Evolutionary conservation across 2,888 invertebrate species (phyloP).

Genomic region (Pasiphila rectangulata): DNA sequence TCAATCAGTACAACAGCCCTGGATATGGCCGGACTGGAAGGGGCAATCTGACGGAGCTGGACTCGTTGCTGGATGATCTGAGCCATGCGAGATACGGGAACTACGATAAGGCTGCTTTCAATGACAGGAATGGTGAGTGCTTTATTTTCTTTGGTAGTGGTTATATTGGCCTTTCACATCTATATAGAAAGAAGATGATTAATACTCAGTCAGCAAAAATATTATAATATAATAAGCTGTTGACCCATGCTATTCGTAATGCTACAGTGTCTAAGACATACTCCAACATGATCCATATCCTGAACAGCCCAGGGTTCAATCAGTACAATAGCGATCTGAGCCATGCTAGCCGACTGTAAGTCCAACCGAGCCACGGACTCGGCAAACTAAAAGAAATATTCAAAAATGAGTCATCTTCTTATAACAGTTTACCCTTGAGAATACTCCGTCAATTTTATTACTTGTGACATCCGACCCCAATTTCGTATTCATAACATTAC

Average conservation of each 20-base stretch:
- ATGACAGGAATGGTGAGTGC: constrained; percentile 62
- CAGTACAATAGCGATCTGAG: no score
- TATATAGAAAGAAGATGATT: no score
- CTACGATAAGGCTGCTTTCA: constrained; percentile 59
- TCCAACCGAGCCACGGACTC: no score
- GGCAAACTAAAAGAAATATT: no score
- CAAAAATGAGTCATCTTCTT: constrained; percentile 15
- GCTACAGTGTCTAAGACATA: no score
- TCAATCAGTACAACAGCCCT: constrained; percentile 28
- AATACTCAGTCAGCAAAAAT: no score
- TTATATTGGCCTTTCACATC: no score
- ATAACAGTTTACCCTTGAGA: constrained; percentile 20
- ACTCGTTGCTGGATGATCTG: constrained; percentile 94
- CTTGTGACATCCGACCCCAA: constrained; percentile 34
- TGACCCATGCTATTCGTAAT: no score
- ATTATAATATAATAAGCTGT: no score
- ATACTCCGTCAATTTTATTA: constrained; percentile 25
- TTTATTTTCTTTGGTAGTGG: neutral
- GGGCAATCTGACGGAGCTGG: constrained; percentile 93
- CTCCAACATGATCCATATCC: no score
- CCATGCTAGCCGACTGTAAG: no score
- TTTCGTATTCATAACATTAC: constrained; percentile 19
- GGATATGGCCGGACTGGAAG: constrained; percentile 65
- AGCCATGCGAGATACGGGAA: constrained; percentile 85
- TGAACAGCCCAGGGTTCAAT: no score